Conservation (phyloP, 2,113 vertebrate genomes). For the Eulemur macaco region DNA sequence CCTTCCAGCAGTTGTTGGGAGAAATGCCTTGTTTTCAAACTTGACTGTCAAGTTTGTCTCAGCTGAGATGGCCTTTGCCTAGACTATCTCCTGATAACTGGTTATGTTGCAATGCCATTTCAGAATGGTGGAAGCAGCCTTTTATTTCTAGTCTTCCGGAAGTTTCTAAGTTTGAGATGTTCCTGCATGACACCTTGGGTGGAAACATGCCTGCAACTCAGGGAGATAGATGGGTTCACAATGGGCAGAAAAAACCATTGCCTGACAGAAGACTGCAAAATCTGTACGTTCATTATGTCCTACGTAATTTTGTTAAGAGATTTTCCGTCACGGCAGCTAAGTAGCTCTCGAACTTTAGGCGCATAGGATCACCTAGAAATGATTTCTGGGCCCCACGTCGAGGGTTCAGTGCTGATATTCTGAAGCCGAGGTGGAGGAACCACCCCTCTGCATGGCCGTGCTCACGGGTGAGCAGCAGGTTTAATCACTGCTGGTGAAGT, state of each 20-base stretch:
- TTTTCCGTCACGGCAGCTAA: background rate
- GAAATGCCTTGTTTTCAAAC: background rate
- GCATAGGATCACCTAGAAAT: background rate
- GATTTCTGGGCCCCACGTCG: background rate
- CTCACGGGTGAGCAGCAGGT: background rate
- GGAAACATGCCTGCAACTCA: background rate
- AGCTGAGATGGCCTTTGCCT: background rate
- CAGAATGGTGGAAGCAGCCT: background rate
- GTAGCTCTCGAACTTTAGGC: background rate
- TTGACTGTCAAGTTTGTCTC: background rate
- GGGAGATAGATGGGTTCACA: background rate
- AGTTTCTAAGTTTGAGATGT: background rate
- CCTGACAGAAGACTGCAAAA: too few relatives aligned
- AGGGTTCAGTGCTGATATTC: background rate
- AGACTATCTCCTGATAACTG: background rate
- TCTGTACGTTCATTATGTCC: too few relatives aligned
- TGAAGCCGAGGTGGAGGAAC: background rate
- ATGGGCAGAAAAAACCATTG: background rate
- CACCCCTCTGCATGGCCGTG: fast-evolving
- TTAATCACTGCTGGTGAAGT: background rate
- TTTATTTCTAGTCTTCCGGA: background rate
- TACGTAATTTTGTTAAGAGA: too few relatives aligned
- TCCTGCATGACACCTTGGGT: background rate
- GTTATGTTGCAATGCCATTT: background rate
- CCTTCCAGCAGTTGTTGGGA: background rate